Evolutionary conservation across 1,140 invertebrate species (phyloP), one percentile per base, ranked within the genome.

Genomic region (Ridgeia piscesae): DNA sequence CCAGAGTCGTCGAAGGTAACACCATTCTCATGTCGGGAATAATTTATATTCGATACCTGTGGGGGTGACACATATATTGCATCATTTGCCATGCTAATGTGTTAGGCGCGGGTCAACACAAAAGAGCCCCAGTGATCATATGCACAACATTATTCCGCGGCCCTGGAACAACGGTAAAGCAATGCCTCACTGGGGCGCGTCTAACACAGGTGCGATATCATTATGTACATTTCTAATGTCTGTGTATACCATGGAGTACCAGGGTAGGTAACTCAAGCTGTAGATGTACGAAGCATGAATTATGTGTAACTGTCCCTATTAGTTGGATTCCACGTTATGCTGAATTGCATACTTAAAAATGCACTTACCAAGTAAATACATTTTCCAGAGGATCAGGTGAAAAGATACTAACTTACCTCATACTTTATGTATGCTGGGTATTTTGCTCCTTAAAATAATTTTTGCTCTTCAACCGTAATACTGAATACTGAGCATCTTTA

Each of bases 81-180:
- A 77, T 77, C 58, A 77, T 77, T 77, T 77, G 58, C 58, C 58
- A 77, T 77, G 58, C 58, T 77, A 77, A 77, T 77, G 58, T 77
- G 58, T 77, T 21, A 21, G 17, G 14, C 2, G 27, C 58, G 58
- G 27, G 17, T 77, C 17, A 21, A 77, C 58, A 77, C 58, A 77
- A 77, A 77, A 21, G 58, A 8, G 8, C 14, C 8, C 4, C 17
- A 27, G 48, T 77, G 58, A 77, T 77, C 58, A 77, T 77, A 77
- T 77, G 58, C 17, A 21, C 11, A 77, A 77, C 58, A 77, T 77
- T 21, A 77, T 77, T 77, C 27, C 8, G 2, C 58, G 11, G 58
- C 58, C 58, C 58, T 77, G 58, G 58, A 77, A 27, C 2, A 21
- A 77, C 58, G 27, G 58, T 77, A 77, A 77, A 77, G 58, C 58